Evolutionary conservation across 1,140 invertebrate species (phyloP), one percentile per base, ranked within the genome.

Genomic region (Dreissena rostriformis): DNA sequence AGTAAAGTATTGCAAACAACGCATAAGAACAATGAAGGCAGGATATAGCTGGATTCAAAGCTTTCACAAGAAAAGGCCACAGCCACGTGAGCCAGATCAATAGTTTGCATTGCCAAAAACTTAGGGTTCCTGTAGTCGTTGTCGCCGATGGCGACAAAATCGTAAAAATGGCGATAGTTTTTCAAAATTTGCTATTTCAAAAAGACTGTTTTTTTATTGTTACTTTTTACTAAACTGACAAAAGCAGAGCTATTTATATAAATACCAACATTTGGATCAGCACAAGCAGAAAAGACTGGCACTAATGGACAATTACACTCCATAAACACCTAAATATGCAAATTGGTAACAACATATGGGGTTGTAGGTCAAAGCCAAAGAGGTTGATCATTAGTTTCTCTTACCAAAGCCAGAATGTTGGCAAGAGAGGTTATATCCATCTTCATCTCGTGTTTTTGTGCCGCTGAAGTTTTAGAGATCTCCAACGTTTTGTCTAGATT

Each of bases 371-470:
- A 24, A 22, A 15, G 55, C 17, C 5, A 70, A 11, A 79, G 70
- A n/a, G 15, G 65, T 7, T 39, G 39, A 39, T 39, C 49, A 79
- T 7, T 39, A 51, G n/a, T 65, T 19, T 53, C 28, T 82, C 85
- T 63, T 84, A 88, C 87, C 87, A 88, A n/a, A 49, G 87, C 87
- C 51, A 88, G 57, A 7, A 88, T 39, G 39, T 82, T 84, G 15
- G 87, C 82, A 22, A 88, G 82, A 15, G 80, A 63, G 2, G 85
- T 49, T 15, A 82, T 67, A 39, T 77, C 79, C 63, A 88, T 52
- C 26, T 77, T 82, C n/a, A n/a, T n/a, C 39, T 39, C 39, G 8
- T 39, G 39, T 39, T 8, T 39, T 39, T 39, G 39, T 8, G 39
- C 39, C 8, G 79, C 53, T 19, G 63, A 51, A 49, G 82, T 68